Percentiles rank a stretch among this genome's conserved stretches.
Evolutionary conservation across 2,113 vertebrate species (phyloP).

Genomic region (Cochlearius cochlearius): DNA sequence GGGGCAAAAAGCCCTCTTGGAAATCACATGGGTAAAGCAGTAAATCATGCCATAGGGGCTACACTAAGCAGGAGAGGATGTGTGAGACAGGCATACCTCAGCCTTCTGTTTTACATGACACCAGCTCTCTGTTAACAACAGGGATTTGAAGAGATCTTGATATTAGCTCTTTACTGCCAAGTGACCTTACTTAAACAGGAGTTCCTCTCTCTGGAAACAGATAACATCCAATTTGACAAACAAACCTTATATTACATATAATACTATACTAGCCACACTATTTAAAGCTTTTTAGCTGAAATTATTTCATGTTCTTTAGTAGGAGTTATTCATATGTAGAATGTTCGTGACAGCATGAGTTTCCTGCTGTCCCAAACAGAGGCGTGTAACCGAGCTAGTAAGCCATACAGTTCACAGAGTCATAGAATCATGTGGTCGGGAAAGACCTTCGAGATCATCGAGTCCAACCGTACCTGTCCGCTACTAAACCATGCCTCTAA

Average conservation of each 20-base stretch:
- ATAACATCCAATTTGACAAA: not conserved
- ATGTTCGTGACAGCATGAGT: not conserved
- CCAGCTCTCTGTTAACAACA: not conserved
- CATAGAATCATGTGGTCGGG: too few species aligned
- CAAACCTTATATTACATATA: not conserved
- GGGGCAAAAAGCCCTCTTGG: not conserved
- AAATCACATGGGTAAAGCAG: not conserved
- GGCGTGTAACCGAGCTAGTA: conserved; percentile 29
- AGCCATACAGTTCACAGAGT: not conserved
- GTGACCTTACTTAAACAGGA: not conserved
- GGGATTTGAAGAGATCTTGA: not conserved
- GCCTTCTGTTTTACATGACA: not conserved
- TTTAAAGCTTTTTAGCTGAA: not conserved
- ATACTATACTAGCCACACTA: not conserved
- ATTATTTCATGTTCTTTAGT: not conserved
- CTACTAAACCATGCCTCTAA: too few species aligned
- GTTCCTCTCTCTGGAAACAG: not conserved
- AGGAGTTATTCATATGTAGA: not conserved
- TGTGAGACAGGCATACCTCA: not conserved
- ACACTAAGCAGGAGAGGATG: not conserved
- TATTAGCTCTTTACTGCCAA: not conserved
- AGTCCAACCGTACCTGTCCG: too few species aligned
- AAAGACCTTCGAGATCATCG: too few species aligned
- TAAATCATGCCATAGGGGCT: not conserved
- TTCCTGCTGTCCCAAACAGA: not conserved